Conservation (phyloP, 2,797 vertebrate species). For the Tachyglossus aculeatus region DNA sequence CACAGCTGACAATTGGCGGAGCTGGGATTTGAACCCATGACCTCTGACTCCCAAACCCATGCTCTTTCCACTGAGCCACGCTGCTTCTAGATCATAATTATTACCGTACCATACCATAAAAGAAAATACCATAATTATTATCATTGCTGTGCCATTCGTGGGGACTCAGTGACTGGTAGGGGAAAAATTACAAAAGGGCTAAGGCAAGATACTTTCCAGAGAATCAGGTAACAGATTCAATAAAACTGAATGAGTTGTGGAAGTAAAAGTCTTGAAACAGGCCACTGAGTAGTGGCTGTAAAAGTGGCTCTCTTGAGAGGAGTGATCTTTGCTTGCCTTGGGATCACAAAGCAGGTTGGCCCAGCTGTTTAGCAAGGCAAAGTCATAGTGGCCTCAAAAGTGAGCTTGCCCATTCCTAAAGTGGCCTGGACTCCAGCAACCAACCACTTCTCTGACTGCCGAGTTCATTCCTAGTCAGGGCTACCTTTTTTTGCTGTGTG, state of each 20-base stretch:
- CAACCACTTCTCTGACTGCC: too few species aligned
- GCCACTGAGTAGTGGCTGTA: fast-evolving
- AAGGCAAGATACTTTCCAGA: neutral
- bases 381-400: neutral
- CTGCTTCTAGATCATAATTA: too few species aligned
- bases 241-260: fast-evolving
- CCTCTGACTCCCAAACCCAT: too few species aligned
- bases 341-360: neutral
- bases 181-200: neutral
- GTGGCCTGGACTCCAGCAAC: neutral
- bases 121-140: too few species aligned
- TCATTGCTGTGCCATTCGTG: neutral
- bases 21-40: too few species aligned
- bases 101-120: too few species aligned
- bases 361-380: neutral
- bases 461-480: too few species aligned
- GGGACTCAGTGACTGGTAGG: neutral
- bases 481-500: too few species aligned
- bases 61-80: too few species aligned
- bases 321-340: neutral
- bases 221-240: neutral
- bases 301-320: neutral
- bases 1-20: too few species aligned
- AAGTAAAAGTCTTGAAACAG: neutral
- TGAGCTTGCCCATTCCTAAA: neutral